Evolutionary conservation across 2,113 vertebrate species (phyloP).

Genomic region (Eurystomus gularis): DNA sequence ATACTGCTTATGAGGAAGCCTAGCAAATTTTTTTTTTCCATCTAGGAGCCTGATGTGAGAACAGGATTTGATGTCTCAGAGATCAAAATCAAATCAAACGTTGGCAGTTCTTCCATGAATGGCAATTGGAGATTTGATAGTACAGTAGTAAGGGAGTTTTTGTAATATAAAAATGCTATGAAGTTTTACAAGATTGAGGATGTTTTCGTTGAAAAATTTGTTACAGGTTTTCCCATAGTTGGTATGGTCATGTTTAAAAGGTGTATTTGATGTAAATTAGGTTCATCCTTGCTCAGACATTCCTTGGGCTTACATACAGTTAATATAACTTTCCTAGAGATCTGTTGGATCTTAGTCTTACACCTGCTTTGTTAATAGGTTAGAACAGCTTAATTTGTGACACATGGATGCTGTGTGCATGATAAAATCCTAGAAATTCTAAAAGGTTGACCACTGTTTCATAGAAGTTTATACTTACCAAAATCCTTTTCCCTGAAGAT

Average conservation of each 20-base stretch:
- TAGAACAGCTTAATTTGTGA: neutral
- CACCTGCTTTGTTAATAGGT: neutral
- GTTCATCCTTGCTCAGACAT: neutral
- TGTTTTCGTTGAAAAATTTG: neutral
- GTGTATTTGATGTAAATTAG: neutral
- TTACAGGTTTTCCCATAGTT: neutral
- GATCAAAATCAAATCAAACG: slow-evolving; percentile 29
- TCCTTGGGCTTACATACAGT: neutral
- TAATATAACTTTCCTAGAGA: neutral
- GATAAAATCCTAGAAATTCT: neutral
- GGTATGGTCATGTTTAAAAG: neutral
- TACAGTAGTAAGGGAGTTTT: neutral
- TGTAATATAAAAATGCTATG: neutral
- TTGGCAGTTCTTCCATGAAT: neutral
- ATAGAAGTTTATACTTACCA: neutral
- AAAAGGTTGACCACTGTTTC: neutral
- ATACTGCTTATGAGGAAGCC: neutral
- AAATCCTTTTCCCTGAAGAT: neutral
- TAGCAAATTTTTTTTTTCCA: neutral
- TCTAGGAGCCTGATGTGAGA: neutral
- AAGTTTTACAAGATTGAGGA: neutral
- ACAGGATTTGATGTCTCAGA: neutral
- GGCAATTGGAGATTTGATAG: neutral
- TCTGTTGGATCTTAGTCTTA: neutral
- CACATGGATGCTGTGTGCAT: neutral